Evolutionary conservation across 2,113 vertebrate genomes (phyloP).

Genomic region (Phaethon lepturus): DNA sequence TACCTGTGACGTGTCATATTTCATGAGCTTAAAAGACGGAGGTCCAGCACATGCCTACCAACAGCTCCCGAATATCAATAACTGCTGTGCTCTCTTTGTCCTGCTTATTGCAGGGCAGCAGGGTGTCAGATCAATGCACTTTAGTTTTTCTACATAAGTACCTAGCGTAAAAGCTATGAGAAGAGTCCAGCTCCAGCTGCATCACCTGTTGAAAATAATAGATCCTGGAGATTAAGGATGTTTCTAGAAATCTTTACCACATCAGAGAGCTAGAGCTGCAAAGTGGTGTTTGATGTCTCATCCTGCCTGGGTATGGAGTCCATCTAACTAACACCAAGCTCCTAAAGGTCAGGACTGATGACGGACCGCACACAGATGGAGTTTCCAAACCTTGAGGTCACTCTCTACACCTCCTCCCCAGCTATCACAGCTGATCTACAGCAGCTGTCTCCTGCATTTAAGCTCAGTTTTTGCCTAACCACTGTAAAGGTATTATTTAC

Average conservation of each 20-base stretch:
- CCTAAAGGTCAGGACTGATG: background rate
- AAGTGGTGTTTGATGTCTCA: background rate
- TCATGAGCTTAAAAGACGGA: background rate
- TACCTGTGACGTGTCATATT: background rate
- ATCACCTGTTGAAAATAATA: background rate
- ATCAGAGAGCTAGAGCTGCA: background rate
- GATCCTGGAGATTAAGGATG: background rate
- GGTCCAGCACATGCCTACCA: background rate
- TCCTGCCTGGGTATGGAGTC: background rate
- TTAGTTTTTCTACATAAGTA: background rate
- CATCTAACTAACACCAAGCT: background rate
- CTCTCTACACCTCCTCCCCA: background rate
- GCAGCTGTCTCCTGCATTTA: background rate
- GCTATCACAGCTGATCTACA: background rate
- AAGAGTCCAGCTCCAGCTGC: background rate
- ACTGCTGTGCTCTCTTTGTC: background rate
- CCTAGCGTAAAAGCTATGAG: background rate
- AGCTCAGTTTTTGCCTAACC: background rate
- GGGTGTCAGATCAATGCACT: background rate
- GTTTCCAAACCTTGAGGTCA: background rate
- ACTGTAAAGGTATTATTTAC: background rate
- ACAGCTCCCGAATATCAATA: background rate
- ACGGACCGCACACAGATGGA: background rate
- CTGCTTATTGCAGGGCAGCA: background rate
- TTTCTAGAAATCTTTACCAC: background rate